Evolutionary conservation across 2,888 invertebrate genomes (phyloP), one percentile per base, ranked within the genome.

Genomic region (Myopa testacea): DNA sequence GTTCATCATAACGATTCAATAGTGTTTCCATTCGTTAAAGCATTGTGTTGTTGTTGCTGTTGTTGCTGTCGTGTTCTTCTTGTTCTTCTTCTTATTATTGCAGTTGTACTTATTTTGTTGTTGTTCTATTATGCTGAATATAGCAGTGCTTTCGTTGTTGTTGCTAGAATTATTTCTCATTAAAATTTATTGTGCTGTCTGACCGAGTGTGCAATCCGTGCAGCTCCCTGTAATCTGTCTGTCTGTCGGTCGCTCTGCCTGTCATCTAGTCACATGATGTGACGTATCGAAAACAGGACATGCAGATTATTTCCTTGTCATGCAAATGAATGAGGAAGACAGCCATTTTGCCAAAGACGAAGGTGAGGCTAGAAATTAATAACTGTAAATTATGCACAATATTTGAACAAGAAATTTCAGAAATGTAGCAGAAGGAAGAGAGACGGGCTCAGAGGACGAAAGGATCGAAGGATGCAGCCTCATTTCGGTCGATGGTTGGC

Each of bases 241-340:
- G 62, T 62, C 10, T 12, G 34, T 62, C 26, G 1, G 52, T 14
- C 52, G 52, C 52, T 52, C 26, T 26, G 10, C n/a, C 55, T 55
- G 55, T n/a, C 55, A 55, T 4, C 14, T 3, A 16, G n/a, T 55
- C n/a, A n/a, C 16, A 16, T 16, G 55, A 40, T 45, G 50, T 50
- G 73, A 73, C 63, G 52, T 63, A 73, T 73, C 50, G 73, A 73
- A 73, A 73, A 50, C 63, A 73, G 73, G 63, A 73, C 63, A 73
- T 63, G 63, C 5, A 73, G 37, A 73, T 73, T 62, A 63, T 73
- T 73, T 62, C 58, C 45, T 72, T 60, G 60, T 38, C n/a, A 72
- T 72, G 19, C 19, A 62, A 58, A 60, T 60, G 71, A 58, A 26
- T 40, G 37, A 1, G n/a, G n/a, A 6, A 58, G n/a, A 1, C 8